These are phyloP conservation scores for Silurus glanis DNA, from an alignment of 2,113 vertebrate species.

Conservation along the genomic window DNA sequence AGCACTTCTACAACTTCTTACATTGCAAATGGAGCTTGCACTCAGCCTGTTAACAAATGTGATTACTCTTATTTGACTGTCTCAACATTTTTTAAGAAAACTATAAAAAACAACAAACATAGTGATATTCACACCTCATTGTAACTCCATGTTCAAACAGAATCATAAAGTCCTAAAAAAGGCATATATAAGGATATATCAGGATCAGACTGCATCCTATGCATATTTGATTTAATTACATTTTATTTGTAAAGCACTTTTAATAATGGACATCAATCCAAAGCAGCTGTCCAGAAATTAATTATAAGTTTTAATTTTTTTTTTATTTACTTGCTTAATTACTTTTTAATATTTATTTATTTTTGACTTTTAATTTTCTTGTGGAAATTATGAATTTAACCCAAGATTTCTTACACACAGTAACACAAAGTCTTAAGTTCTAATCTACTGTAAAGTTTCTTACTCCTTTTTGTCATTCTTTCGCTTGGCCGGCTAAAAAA, in stretches of 20 bases:
- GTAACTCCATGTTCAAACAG: no score
- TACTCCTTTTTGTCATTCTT: background rate
- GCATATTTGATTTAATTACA: no score
- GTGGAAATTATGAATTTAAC: background rate
- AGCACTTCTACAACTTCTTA: background rate
- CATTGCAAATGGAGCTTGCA: background rate
- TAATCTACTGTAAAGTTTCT: background rate
- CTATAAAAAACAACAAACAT: no score
- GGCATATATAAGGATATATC: background rate
- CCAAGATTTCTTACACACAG: background rate
- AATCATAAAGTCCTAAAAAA: background rate
- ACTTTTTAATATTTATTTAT: background rate
- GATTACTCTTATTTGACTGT: background rate
- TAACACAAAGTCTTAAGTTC: no score
- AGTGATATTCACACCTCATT: background rate
- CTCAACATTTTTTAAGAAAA: background rate
- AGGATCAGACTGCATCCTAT: background rate
- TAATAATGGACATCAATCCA: no score
- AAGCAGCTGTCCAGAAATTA: no score
- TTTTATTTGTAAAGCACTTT: no score
- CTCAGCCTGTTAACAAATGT: background rate
- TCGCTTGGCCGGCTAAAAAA: background rate
- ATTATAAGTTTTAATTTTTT: no score
- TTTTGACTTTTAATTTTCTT: background rate
- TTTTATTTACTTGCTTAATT: no score